Base-by-base conservation (phyloP, 2,113 vertebrate genomes). In the Formicarius rufipectus region DNA sequence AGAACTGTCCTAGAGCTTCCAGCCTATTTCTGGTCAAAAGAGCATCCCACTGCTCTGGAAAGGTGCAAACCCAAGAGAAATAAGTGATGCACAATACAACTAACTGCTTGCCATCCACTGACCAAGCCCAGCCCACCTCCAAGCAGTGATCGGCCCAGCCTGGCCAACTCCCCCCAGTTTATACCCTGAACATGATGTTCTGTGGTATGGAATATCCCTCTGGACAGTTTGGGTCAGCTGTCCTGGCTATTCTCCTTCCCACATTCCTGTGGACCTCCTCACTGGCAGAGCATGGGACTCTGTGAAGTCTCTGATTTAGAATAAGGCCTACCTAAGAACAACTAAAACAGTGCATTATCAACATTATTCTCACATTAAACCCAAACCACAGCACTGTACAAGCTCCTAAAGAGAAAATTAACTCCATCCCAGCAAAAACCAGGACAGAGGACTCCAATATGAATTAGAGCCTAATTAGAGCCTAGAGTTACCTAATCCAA, bases 111-210 rank as follows among this genome's bases (percentile, higher is more conserved):
- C 30, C 40, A 69, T n/a, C 24, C 25, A 13, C 39, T 35, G 55
- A 55, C 24, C 12, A 17, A 62, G 37, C 16, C 33, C 55, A 68
- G 40, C 39, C 39, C 63, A 55, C 0, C 0, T 35, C 7, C 28
- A 12, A 76, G 47, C 16, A 76, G 31, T 1, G 12, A 55, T 3
- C 31, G 55, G 18, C 8, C 12, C 16, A 12, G 8, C 39, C 45
- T 0, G 7, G 45, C 7, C 45, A 75, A 21, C 17, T 19, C 39
- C 12, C 20, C 47, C 25, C 24, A n/a, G 30, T 35, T 62, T 27
- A 55, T 35, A 35, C 2, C 62, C 4, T 27, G 40, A 49, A 35
- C 7, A 49, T 25, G 14, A 23, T 22, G 7, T 10, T 69, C 40
- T 27, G 4, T 5, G 30, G 24, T 4, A 40, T 35, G 40, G 63